Percentiles rank a stretch among this genome's conserved stretches.
These are phyloP conservation scores for Ormia ochracea DNA, from an alignment of 2,888 invertebrate species.

Conservation along the genomic window DNA sequence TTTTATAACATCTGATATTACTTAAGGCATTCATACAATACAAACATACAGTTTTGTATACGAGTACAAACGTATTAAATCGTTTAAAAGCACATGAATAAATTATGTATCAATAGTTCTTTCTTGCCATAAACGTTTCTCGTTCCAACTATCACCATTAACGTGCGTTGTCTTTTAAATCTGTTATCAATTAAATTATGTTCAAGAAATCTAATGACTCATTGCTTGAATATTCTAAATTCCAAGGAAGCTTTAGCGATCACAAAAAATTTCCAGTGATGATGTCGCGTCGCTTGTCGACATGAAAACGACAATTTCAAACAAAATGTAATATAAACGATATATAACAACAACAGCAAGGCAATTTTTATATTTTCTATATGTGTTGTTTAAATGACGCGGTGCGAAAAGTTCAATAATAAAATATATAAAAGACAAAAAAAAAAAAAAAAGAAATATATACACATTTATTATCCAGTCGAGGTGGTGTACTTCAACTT, in stretches of 20 bases:
- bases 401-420: conserved; percentile 62
- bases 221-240: conserved; percentile 62
- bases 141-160: not conserved
- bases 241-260: conserved; percentile 59
- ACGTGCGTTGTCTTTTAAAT: conserved; percentile 10
- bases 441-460: conserved; percentile 8
- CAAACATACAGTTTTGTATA: not conserved
- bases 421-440: conserved; percentile 19
- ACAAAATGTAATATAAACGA: not conserved
- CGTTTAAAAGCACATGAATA: not conserved
- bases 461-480: conserved; percentile 51
- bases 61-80: not conserved
- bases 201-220: conserved; percentile 61
- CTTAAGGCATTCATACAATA: not conserved
- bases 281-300: conserved; percentile 14
- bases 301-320: conserved; percentile 29
- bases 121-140: not conserved
- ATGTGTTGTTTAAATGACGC: conserved; percentile 46
- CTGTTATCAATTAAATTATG: conserved; percentile 56
- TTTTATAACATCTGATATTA: conserved; percentile 31
- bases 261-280: conserved; percentile 10
- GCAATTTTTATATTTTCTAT: conserved; percentile 16
- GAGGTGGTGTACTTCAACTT: conserved; percentile 56
- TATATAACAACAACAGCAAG: not conserved
- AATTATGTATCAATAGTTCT: not conserved